phyloP scores from a whole-genome alignment of 2,113 vertebrate genomes.

The Trichechus manatus region DNA sequence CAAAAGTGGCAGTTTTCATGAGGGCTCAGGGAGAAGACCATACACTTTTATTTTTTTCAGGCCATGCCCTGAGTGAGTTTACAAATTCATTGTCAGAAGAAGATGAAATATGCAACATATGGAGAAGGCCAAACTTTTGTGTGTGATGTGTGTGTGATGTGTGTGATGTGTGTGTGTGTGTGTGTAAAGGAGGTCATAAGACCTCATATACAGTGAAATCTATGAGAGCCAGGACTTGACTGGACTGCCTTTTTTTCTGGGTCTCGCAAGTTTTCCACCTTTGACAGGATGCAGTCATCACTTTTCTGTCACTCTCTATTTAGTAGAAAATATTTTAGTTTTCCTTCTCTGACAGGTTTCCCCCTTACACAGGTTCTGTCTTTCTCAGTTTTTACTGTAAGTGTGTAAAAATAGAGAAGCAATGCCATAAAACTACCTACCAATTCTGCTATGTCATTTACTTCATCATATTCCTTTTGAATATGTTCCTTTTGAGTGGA shows the following conservation, averaged over 20 bases:
- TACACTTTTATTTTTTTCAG: constrained; percentile 30
- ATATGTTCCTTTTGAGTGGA: neutral
- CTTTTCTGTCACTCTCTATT: no score
- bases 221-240: neutral
- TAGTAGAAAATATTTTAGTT: neutral
- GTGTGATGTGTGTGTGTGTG: neutral
- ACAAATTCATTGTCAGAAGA: constrained; percentile 30
- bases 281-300: neutral
- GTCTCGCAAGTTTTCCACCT: neutral
- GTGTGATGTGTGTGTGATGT: neutral
- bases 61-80: neutral
- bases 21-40: neutral
- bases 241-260: neutral
- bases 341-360: no score
- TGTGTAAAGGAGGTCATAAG: neutral
- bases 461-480: neutral
- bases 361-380: no score
- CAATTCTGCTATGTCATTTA: neutral
- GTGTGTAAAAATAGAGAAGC: neutral
- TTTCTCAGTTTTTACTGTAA: no score
- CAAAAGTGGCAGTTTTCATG: neutral
- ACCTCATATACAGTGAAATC: neutral
- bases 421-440: neutral
- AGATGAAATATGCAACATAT: neutral
- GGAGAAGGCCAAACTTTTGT: neutral